Evolutionary conservation across 2,797 vertebrate genomes (phyloP), one percentile per base, ranked within the genome.

Genomic region (Ctenochaetus hawaiiensis): DNA sequence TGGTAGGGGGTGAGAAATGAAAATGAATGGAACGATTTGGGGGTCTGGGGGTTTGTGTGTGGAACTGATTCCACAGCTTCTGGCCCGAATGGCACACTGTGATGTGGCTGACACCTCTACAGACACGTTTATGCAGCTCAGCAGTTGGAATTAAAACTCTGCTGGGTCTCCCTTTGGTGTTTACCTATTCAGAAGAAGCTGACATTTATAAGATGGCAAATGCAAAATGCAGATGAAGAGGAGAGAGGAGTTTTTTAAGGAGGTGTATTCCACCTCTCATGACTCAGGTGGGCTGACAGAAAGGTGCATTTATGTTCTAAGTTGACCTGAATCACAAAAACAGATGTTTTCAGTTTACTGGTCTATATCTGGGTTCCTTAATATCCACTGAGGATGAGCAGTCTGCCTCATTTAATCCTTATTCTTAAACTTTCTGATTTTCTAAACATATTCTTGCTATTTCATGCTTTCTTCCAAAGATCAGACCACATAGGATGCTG

Each of bases 61-160:
- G 71, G 67, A 80, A 81, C 70, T 72, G 71, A 87, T 82, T 83
- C 63, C 20, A 54, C 61, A 65, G 75, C 75, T 78, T 75, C 63
- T 67, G 61, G 77, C 54, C 76, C 53, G 43, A 61, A 37, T 7
- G 34, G 6, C 2, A 17, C 8, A 1, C 76, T 72, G 67, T 54
- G 66, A 82, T 80, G 75, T 54, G 58, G 65, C 78, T 74, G 49
- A 85, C 81, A 79, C 78, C 74, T 77, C 53, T 26, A 63, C 66
- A 81, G 77, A 87, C 43, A 56, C n/a, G 68, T 90, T 84, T 81
- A 87, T 90, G 88, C 83, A 86, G 71, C 83, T 75, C 77, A 67
- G 80, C 63, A 37, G 61, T 74, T 77, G 80, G 80, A 84, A 91
- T 81, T 78, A 87, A 84, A 81, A 77, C 60, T 69, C 76, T 71